phyloP scores from a whole-genome alignment of 30 jellyfish, hydroid and myxozoan genomes.

The Pelagia noctiluca region DNA sequence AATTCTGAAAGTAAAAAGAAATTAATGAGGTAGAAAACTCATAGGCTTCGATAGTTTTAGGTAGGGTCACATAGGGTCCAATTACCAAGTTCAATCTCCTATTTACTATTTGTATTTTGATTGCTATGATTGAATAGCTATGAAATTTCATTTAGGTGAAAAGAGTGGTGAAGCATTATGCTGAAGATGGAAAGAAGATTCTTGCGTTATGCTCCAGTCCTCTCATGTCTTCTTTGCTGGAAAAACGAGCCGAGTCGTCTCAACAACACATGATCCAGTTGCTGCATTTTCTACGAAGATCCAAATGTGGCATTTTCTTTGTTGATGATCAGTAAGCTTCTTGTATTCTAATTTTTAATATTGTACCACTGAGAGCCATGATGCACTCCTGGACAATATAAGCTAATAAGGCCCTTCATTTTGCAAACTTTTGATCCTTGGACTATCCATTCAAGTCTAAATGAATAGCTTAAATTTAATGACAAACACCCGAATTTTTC shows the following conservation, averaged over 20 bases:
- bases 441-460: not conserved
- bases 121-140: too few species aligned
- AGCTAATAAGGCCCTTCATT: not conserved
- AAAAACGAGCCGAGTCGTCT: conserved; percentile 33
- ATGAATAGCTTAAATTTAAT: not conserved
- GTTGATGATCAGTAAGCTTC: conserved; percentile 69
- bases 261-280: conserved; percentile 53
- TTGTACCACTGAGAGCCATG: not conserved
- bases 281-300: conserved; percentile 58
- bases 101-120: too few species aligned
- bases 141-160: conserved; percentile 70
- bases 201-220: conserved; percentile 76
- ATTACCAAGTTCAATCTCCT: too few species aligned
- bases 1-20: too few species aligned
- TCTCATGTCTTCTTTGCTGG: conserved; percentile 56
- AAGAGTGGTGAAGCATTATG: conserved; percentile 62
- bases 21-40: too few species aligned
- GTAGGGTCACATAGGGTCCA: too few species aligned
- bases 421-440: too few species aligned
- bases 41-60: too few species aligned
- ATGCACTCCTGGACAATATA: not conserved
- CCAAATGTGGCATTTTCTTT: conserved; percentile 69
- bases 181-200: conserved; percentile 11
- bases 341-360: not conserved
- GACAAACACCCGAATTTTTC: not conserved